These are phyloP conservation scores for Andricus curvator DNA, from an alignment of 2,888 invertebrate species.

Conservation along the genomic window DNA sequence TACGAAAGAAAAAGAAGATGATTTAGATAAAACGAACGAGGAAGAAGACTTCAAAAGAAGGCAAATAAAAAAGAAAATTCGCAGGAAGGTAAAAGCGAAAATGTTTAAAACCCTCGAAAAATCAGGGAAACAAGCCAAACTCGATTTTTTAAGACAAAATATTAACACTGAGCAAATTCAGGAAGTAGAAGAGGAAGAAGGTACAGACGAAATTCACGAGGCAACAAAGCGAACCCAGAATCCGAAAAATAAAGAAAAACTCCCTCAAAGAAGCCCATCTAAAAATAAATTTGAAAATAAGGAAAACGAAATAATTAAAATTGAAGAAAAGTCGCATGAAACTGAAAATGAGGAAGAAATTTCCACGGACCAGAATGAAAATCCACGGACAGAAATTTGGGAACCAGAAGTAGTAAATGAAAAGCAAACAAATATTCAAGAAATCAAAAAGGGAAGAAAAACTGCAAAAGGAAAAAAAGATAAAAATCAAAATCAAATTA, in stretches of 20 bases:
- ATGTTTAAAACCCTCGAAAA: background rate
- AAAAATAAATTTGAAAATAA: background rate
- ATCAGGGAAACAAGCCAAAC: background rate
- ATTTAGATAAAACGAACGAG: background rate
- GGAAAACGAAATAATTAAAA: background rate
- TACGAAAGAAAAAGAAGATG: background rate
- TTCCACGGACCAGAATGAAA: background rate
- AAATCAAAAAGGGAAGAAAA: background rate
- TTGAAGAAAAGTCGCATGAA: background rate
- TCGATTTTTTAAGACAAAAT: background rate
- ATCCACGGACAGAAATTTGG: background rate
- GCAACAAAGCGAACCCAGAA: background rate
- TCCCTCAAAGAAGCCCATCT: background rate
- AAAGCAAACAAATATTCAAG: too few species aligned
- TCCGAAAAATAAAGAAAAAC: background rate
- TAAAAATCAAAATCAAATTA: background rate
- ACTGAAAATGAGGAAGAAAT: background rate
- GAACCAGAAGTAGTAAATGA: background rate
- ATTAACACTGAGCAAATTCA: background rate
- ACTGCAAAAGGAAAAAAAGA: background rate
- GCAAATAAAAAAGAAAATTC: background rate
- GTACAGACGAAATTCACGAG: background rate
- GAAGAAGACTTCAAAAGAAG: background rate
- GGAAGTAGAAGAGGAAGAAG: background rate
- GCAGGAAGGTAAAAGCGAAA: background rate